phyloP scores from a whole-genome alignment of 2,888 invertebrate genomes.

The Uloborus plumipes region DNA sequence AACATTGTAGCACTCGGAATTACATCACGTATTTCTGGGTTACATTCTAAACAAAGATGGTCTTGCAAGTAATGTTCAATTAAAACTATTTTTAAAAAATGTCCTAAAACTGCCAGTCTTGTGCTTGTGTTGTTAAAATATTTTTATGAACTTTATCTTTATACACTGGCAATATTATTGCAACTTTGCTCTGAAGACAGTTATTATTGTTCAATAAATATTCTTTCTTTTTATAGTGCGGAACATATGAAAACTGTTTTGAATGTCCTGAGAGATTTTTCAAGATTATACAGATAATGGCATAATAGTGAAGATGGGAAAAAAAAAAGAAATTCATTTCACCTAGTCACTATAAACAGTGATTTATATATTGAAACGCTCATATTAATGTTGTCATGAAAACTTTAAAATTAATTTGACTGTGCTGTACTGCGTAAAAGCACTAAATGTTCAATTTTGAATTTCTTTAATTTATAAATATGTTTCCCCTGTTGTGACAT shows the following conservation, averaged over 20 bases:
- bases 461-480: too few species aligned
- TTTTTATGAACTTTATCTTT: too few species aligned
- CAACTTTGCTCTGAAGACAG: too few species aligned
- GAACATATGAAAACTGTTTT: conserved; percentile 84
- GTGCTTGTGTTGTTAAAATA: too few species aligned
- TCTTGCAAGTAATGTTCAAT: too few species aligned
- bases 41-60: too few species aligned
- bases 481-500: too few species aligned
- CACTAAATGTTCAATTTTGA: conserved; percentile 22
- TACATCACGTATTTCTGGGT: too few species aligned
- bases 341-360: conserved; percentile 58
- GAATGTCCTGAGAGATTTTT: conserved; percentile 85
- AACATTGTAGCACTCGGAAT: too few species aligned
- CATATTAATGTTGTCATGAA: conserved; percentile 36
- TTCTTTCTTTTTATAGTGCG: conserved; percentile 76
- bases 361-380: conserved; percentile 52
- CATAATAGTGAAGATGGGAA: background rate
- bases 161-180: too few species aligned
- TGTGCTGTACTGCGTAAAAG: conserved; percentile 14
- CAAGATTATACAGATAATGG: conserved; percentile 84
- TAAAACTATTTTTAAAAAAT: too few species aligned
- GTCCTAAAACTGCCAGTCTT: too few species aligned
- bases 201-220: background rate
- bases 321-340: conserved; percentile 5
- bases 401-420: conserved; percentile 18